phyloP scores from a whole-genome alignment of 2,797 vertebrate genomes.

The Poeciliopsis turneri region DNA sequence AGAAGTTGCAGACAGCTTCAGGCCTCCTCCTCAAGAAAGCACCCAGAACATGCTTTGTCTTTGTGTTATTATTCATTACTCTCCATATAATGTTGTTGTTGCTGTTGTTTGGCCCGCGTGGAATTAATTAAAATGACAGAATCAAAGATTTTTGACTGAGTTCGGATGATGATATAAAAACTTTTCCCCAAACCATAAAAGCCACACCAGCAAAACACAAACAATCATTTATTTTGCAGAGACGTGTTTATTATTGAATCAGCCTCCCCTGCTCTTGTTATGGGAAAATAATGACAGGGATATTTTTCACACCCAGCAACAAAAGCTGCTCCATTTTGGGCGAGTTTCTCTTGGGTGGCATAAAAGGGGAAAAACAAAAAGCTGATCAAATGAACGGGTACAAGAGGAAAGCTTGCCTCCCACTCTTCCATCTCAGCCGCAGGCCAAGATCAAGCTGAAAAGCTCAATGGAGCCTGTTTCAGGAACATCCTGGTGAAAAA shows the following conservation, averaged over 20 bases:
- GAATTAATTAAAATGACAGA: background rate
- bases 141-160: slow-evolving; percentile 3
- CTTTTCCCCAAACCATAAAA: slow-evolving; percentile 36
- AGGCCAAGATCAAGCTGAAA: slow-evolving; percentile 46
- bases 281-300: slow-evolving; percentile 40
- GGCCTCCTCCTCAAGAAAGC: slow-evolving; percentile 23
- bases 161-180: slow-evolving; percentile 25
- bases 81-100: slow-evolving; percentile 5
- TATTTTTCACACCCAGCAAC: slow-evolving; percentile 53
- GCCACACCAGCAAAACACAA: slow-evolving; percentile 54
- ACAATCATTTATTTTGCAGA: slow-evolving; percentile 22
- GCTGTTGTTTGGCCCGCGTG: background rate
- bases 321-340: slow-evolving; percentile 1
- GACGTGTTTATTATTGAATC: slow-evolving; percentile 62
- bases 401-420: slow-evolving; percentile 28
- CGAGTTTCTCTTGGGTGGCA: slow-evolving; percentile 65
- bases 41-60: slow-evolving; percentile 31
- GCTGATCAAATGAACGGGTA: slow-evolving; percentile 43
- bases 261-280: slow-evolving; percentile 32
- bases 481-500: slow-evolving; percentile 16
- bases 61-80: slow-evolving; percentile 23
- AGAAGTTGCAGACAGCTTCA: slow-evolving; percentile 40
- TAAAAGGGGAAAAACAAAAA: slow-evolving; percentile 47
- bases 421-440: slow-evolving; percentile 11
- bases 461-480: slow-evolving; percentile 23